These are phyloP conservation scores for Falco concolor DNA, from an alignment of 2,797 vertebrate genomes.

Conservation along the genomic window DNA sequence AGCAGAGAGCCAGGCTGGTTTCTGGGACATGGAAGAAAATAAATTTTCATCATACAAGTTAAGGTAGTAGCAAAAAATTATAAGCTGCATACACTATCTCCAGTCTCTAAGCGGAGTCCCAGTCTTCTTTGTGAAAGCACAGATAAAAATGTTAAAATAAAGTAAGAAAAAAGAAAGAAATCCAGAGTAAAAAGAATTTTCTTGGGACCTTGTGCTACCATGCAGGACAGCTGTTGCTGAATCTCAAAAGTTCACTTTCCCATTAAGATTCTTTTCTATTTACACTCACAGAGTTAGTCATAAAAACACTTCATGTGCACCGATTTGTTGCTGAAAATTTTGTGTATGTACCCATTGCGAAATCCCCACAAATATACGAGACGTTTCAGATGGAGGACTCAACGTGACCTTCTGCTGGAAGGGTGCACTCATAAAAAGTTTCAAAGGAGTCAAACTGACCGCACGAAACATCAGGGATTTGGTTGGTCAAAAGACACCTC, in stretches of 20 bases:
- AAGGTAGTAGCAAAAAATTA: background rate
- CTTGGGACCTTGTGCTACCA: background rate
- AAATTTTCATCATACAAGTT: background rate
- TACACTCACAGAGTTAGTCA: background rate
- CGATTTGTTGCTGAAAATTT: background rate
- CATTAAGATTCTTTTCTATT: background rate
- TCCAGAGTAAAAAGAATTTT: background rate
- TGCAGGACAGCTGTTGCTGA: background rate
- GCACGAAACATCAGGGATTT: background rate
- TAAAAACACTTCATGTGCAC: background rate
- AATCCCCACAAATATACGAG: background rate
- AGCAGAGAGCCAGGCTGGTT: background rate
- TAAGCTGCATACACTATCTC: background rate
- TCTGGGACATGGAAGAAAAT: background rate
- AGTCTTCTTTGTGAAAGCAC: background rate
- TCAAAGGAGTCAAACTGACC: background rate
- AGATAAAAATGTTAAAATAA: background rate
- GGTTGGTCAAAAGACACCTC: background rate
- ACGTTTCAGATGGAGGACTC: background rate
- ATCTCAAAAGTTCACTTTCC: background rate
- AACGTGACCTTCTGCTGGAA: background rate
- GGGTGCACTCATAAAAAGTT: background rate
- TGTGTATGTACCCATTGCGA: background rate
- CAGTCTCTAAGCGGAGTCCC: background rate
- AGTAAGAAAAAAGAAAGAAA: background rate